Conservation (phyloP, 2,113 vertebrate genomes). For the Microcebus griseorufus region DNA sequence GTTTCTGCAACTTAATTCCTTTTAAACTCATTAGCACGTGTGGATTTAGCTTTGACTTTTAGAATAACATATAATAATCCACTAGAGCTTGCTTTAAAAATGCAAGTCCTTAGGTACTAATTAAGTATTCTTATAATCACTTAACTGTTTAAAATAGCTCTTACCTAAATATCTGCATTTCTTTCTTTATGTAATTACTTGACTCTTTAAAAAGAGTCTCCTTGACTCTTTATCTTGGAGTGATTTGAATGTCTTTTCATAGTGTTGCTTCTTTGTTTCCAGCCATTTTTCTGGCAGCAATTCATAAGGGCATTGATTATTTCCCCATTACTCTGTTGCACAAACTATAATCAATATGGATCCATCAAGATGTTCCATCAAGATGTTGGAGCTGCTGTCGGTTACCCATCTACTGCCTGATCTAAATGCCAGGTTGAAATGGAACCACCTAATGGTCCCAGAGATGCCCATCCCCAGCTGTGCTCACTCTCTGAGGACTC, state of each 20-base stretch:
- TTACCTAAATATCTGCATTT: not conserved
- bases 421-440: not conserved
- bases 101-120: not conserved
- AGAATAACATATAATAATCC: not conserved
- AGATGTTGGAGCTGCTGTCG: not conserved
- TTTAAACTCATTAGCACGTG: not conserved
- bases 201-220: not conserved
- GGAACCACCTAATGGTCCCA: not conserved
- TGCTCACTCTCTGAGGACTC: not conserved
- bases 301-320: not conserved
- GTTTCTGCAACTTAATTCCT: not conserved
- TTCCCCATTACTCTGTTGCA: not conserved
- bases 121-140: not conserved
- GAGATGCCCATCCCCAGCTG: not conserved
- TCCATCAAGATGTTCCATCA: not conserved
- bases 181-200: not conserved
- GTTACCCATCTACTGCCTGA: not conserved
- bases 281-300: not conserved
- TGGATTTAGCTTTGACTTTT: conserved; percentile 50
- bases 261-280: not conserved
- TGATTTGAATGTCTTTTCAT: not conserved
- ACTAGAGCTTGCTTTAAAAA: conserved; percentile 25
- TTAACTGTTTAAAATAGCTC: not conserved
- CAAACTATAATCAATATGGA: not conserved
- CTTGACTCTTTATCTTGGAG: not conserved